phyloP scores from a whole-genome alignment of 2,113 vertebrate genomes.

The Notiomystis cincta region DNA sequence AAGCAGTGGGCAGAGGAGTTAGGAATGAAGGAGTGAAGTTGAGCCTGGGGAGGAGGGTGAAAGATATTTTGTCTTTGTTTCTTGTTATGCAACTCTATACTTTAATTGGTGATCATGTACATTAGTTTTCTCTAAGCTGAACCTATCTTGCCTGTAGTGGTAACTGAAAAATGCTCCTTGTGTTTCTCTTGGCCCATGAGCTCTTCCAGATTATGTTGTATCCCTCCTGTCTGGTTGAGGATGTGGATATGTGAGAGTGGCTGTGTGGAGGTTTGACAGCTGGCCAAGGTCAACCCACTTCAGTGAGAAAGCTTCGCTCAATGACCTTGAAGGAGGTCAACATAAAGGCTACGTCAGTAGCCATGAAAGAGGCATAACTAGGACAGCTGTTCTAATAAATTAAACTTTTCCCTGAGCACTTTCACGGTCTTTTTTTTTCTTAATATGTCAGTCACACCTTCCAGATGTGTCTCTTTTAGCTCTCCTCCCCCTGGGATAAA shows the following conservation, averaged over 20 bases:
- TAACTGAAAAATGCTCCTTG: background rate
- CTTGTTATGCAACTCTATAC: background rate
- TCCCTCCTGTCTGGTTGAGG: background rate
- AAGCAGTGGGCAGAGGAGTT: background rate
- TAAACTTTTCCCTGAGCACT: background rate
- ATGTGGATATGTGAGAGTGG: background rate
- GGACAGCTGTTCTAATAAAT: slow-evolving; percentile 17
- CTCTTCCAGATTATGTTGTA: background rate
- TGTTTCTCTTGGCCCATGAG: background rate
- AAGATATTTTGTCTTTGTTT: background rate
- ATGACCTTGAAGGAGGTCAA: background rate
- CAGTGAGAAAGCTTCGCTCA: background rate
- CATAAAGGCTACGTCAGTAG: background rate
- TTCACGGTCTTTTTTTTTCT: background rate
- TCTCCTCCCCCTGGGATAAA: background rate
- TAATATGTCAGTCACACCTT: slow-evolving; percentile 6
- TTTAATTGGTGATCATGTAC: background rate
- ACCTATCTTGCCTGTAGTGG: background rate
- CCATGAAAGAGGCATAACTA: background rate
- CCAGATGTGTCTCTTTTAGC: background rate
- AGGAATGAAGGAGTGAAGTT: background rate
- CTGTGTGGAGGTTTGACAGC: background rate
- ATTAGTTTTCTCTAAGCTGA: background rate
- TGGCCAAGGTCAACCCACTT: background rate
- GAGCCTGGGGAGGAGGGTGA: background rate